These are phyloP conservation scores for Campylomormyrus numenius DNA, from an alignment of 2,113 vertebrate species.

Conservation along the genomic window DNA sequence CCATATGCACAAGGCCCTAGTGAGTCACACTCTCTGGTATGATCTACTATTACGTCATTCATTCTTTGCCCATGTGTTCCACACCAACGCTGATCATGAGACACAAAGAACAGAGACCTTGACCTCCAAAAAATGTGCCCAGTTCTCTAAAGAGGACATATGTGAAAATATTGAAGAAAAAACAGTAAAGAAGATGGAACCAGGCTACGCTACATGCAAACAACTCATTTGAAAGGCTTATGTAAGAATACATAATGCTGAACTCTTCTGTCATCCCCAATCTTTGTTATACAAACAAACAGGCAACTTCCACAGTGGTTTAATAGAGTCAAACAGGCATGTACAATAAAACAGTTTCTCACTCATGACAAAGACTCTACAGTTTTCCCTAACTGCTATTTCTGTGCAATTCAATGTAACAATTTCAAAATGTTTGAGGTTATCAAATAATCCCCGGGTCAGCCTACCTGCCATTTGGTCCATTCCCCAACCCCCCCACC, in stretches of 20 bases:
- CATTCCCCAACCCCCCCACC: neutral
- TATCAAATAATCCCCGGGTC: neutral
- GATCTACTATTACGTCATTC: neutral
- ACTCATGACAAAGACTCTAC: neutral
- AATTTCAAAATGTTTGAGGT: neutral
- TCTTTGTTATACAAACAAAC: slow-evolving; percentile 5
- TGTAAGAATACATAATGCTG: neutral
- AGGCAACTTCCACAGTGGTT: neutral
- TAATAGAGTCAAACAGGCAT: neutral
- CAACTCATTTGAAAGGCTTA: neutral
- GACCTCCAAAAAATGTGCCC: neutral
- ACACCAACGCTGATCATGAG: neutral
- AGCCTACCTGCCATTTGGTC: neutral
- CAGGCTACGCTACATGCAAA: neutral
- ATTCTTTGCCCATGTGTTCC: neutral
- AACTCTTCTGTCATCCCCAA: neutral
- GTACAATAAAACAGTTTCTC: neutral
- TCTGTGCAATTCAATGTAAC: neutral
- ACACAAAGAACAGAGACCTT: neutral
- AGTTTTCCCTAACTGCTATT: neutral
- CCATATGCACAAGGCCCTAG: neutral
- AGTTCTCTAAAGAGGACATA: neutral
- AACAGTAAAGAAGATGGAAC: neutral
- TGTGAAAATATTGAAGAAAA: neutral
- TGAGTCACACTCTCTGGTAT: neutral